Percentiles rank a stretch among this genome's conserved stretches.
These are phyloP conservation scores for Gobiocypris rarus DNA, from an alignment of 2,113 vertebrate genomes.

Conservation along the genomic window DNA sequence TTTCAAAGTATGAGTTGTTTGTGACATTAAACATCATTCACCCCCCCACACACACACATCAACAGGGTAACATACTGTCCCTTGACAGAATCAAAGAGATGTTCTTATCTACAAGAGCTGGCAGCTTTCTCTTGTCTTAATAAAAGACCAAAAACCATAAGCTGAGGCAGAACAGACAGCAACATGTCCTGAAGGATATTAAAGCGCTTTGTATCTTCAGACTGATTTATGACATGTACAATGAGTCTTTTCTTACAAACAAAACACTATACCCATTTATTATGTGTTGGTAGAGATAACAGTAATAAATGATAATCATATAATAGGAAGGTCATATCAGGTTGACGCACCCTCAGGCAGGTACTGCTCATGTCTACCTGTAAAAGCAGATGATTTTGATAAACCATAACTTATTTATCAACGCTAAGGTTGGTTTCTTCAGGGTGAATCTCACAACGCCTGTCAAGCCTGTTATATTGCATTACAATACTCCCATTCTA, in stretches of 20 bases:
- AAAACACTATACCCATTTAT: slow-evolving; percentile 24
- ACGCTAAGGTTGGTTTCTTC: not conserved
- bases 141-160: slow-evolving; percentile 47
- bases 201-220: slow-evolving; percentile 40
- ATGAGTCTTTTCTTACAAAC: slow-evolving; percentile 21
- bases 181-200: slow-evolving; percentile 46
- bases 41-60: slow-evolving; percentile 16
- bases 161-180: slow-evolving; percentile 40
- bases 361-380: not conserved
- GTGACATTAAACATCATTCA: slow-evolving; percentile 33
- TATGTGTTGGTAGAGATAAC: slow-evolving; percentile 1
- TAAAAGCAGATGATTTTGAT: slow-evolving; percentile 1
- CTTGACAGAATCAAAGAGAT: slow-evolving; percentile 47
- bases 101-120: slow-evolving; percentile 41
- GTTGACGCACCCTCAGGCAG: not conserved
- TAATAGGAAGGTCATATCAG: not conserved
- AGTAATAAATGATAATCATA: slow-evolving; percentile 7
- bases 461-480: not conserved
- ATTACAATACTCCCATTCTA: not conserved
- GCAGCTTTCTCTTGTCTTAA: slow-evolving; percentile 40
- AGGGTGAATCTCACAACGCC: not conserved
- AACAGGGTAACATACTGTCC: slow-evolving; percentile 47
- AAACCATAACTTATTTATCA: not conserved
- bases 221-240: slow-evolving; percentile 36
- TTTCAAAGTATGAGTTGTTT: slow-evolving; percentile 34